phyloP scores from a whole-genome alignment of 2,888 invertebrate genomes.

The Drosophila phalerata region DNA sequence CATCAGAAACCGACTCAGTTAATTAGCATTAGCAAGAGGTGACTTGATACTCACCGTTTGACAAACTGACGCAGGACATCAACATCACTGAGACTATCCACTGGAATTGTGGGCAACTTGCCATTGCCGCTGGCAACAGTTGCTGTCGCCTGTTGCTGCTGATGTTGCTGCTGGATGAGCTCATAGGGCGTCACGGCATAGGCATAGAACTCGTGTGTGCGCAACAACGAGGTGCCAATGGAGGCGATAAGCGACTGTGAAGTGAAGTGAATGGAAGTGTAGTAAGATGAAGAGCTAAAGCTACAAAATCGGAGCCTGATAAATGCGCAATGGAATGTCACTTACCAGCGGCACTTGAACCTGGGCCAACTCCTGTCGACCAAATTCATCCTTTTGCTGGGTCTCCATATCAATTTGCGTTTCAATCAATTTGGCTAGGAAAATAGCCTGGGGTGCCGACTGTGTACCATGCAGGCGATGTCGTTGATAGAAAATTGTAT shows the following conservation, averaged over 20 bases:
- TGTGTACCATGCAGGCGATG: conserved; percentile 54
- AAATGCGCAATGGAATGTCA: conserved; percentile 47
- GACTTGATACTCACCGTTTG: conserved; percentile 87
- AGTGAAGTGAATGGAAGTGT: too few relatives aligned
- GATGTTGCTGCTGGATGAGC: conserved; percentile 71
- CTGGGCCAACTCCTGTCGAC: conserved; percentile 65
- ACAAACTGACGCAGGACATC: conserved; percentile 95
- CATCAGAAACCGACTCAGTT: not conserved
- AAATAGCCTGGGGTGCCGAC: conserved; percentile 82
- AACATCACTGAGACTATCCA: conserved; percentile 85
- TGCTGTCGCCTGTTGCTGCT: conserved; percentile 37
- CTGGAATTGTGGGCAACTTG: conserved; percentile 85
- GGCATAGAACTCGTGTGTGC: conserved; percentile 84
- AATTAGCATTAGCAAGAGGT: conserved; percentile 9
- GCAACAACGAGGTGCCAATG: conserved; percentile 84
- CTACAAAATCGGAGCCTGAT: conserved; percentile 24
- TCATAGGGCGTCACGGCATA: conserved; percentile 85
- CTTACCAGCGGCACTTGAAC: conserved; percentile 77
- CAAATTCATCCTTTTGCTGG: conserved; percentile 27
- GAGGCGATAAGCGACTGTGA: conserved; percentile 80
- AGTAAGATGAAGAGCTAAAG: not conserved
- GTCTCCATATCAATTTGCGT: conserved; percentile 79
- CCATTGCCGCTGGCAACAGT: conserved; percentile 54
- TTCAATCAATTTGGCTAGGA: conserved; percentile 85
- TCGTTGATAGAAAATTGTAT: conserved; percentile 83